These are phyloP conservation scores for Camptogramma bilineatum DNA, from an alignment of 2,888 invertebrate genomes.

Conservation along the genomic window DNA sequence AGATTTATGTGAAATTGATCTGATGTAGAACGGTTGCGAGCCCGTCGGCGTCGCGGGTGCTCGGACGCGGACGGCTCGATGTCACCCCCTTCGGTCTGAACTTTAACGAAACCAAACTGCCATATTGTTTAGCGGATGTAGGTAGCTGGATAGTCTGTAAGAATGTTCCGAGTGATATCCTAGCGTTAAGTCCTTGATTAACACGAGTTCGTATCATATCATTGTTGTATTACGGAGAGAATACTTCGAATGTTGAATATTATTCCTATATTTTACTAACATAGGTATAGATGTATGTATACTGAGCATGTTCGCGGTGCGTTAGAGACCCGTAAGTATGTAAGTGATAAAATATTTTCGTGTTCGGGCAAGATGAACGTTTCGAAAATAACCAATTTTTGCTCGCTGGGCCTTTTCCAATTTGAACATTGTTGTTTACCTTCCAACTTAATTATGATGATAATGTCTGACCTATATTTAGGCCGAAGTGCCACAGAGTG, in stretches of 20 bases:
- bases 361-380: too few relatives aligned
- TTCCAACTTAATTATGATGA: too few relatives aligned
- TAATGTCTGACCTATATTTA: too few relatives aligned
- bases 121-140: conserved; percentile 60
- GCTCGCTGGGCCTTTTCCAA: too few relatives aligned
- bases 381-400: too few relatives aligned
- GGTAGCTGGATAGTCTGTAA: conserved; percentile 20
- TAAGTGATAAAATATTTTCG: background rate
- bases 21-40: background rate
- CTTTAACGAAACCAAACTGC: conserved; percentile 61
- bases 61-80: background rate
- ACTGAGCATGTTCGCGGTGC: background rate
- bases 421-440: too few relatives aligned
- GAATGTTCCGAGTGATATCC: conserved; percentile 40
- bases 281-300: background rate
- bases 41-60: background rate
- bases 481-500: background rate
- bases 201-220: conserved; percentile 2
- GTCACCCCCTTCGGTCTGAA: conserved; percentile 6
- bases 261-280: conserved; percentile 4
- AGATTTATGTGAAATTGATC: background rate
- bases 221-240: background rate
- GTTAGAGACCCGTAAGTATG: background rate
- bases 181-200: conserved; percentile 31
- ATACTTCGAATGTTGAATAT: background rate